A percentile compares a stretch with the other conserved stretches of the same genome.
Evolutionary conservation across 1,140 invertebrate species (phyloP).

Genomic region (Archegozetes longisetosus): DNA sequence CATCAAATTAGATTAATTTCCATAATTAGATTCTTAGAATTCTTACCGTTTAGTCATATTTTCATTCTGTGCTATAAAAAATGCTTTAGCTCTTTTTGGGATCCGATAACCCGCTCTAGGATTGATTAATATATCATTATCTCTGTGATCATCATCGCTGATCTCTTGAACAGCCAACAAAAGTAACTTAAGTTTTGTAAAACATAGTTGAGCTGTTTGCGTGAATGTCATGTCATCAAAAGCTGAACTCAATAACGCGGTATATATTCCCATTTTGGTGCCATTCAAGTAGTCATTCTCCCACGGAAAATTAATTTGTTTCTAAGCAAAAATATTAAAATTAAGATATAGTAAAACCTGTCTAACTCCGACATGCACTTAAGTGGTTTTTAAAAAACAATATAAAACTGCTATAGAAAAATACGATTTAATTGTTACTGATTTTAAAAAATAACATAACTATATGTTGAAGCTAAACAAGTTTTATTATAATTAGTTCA

Average conservation of each 20-base stretch:
- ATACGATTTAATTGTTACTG: not conserved
- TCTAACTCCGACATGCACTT: too few species aligned
- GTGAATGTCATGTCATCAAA: slow-evolving; percentile 40
- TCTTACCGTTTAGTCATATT: slow-evolving; percentile 96
- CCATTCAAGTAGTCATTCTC: slow-evolving; percentile 40
- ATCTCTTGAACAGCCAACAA: slow-evolving; percentile 22
- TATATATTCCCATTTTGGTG: slow-evolving; percentile 44
- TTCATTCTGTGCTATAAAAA: slow-evolving; percentile 99
- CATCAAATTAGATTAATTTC: not conserved
- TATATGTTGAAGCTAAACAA: slow-evolving; percentile 1
- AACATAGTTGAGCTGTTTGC: slow-evolving; percentile 59
- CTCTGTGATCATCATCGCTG: slow-evolving; percentile 27
- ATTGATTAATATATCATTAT: slow-evolving; percentile 98
- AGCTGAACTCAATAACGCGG: slow-evolving; percentile 36
- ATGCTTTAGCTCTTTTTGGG: slow-evolving; percentile 94
- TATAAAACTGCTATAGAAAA: not conserved
- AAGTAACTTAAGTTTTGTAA: slow-evolving; percentile 86
- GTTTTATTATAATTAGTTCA: too few species aligned
- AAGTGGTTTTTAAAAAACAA: too few species aligned
- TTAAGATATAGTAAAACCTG: too few species aligned
- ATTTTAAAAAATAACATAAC: not conserved
- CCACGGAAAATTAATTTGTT: slow-evolving; percentile 34
- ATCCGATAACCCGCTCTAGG: slow-evolving; percentile 87
- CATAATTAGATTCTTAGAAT: too few species aligned
- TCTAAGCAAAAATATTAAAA: slow-evolving; percentile 7